These are phyloP conservation scores for Oryzias dopingdopingensis DNA, from an alignment of 2,797 vertebrate genomes.

Conservation along the genomic window DNA sequence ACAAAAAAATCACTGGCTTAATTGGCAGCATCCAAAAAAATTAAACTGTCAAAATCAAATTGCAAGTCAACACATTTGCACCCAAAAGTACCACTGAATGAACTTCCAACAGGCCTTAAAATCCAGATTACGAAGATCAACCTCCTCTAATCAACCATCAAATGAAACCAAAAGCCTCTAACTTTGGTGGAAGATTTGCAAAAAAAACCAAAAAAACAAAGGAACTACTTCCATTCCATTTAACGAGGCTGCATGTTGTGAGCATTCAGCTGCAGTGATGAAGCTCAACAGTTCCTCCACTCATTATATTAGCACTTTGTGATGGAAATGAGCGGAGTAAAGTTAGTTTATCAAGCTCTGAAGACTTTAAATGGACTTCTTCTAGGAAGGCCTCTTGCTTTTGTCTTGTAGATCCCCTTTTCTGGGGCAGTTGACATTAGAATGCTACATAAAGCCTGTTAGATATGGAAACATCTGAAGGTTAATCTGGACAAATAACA, in stretches of 20 bases:
- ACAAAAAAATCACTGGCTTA: too few species aligned
- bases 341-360: constrained; percentile 34
- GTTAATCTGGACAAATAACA: neutral
- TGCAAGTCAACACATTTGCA: constrained; percentile 6
- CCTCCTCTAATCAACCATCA: neutral
- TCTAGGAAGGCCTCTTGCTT: constrained; percentile 31
- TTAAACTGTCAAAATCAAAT: neutral
- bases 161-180: neutral
- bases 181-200: neutral
- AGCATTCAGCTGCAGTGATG: constrained; percentile 13
- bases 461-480: neutral
- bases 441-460: constrained; percentile 3
- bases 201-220: neutral
- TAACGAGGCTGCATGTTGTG: neutral
- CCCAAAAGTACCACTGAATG: neutral
- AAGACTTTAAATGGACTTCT: constrained; percentile 46
- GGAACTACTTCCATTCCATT: neutral
- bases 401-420: constrained; percentile 46
- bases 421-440: neutral
- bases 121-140: neutral
- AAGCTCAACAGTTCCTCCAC: constrained; percentile 9
- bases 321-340: constrained; percentile 50
- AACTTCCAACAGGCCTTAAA: neutral
- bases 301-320: constrained; percentile 32
- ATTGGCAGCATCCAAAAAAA: neutral